Base-by-base conservation (phyloP, 2,113 vertebrate genomes). In the Silurus asotus region DNA sequence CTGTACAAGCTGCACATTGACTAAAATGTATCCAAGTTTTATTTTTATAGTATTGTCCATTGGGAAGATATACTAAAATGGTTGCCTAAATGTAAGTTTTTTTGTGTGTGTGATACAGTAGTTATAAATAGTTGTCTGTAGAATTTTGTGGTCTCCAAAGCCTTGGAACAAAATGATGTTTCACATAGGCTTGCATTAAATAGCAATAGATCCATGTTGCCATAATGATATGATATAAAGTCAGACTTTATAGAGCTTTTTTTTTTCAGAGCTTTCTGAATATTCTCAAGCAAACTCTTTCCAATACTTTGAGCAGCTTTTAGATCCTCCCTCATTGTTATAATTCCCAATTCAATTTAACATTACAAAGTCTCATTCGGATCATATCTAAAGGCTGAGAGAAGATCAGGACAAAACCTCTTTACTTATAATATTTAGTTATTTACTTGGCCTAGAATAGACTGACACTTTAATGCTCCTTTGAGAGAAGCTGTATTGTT, bases 291-390 rank as follows among this genome's bases (percentile, higher is more conserved):
- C 55, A 56, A 58, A 15, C 25, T 37, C 56, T 79, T 79, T 79
- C 56, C 20, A 37, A 79, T 79, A 25, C 56, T 59, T n/a, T 77
- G 74, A 77, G 51, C 51, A 56, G 23, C 11, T 79, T 59, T 79
- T 37, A 25, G 53, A 56, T 37, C 55, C 55, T 56, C 23, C 23
- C 56, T 10, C 9, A 5, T 58, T 45, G 8, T 78, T 7, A 59
- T 59, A 37, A 79, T 79, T 79, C 28, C 17, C 25, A 37, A 56
- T 59, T 28, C 53, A 28, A 5, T 77, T 77, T 59, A 28, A 59
- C 56, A 37, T 79, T 59, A 79, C 25, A 79, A 79, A 79, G 77
- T 56, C 53, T 59, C 59, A 79, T 59, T 79, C 28, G 59, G 77
- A 79, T 59, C 25, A 45, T 79, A 79, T 79, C 56, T 79, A 17